Conservation (phyloP, 2,113 vertebrate species). For the Trochalopteron elliotii region DNA sequence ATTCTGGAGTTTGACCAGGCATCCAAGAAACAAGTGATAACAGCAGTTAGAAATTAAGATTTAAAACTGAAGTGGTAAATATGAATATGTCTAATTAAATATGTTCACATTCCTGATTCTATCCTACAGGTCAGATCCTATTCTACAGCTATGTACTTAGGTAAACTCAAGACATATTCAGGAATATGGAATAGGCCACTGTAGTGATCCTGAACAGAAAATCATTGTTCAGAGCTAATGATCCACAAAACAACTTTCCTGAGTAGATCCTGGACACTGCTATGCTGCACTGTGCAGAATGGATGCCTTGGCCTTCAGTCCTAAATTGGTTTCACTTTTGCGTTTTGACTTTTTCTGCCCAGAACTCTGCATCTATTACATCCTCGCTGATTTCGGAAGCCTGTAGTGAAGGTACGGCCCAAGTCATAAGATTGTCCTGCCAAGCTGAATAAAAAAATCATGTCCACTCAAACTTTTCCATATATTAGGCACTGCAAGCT, state of each 20-base stretch:
- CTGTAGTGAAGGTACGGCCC: neutral
- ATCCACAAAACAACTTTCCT: neutral
- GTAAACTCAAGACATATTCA: neutral
- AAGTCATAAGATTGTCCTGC: neutral
- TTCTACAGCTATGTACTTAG: neutral
- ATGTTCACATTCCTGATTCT: neutral
- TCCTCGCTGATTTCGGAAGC: neutral
- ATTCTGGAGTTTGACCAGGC: neutral
- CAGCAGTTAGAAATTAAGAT: neutral
- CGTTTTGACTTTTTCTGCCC: neutral
- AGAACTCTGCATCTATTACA: neutral
- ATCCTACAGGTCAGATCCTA: neutral
- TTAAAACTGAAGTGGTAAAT: neutral
- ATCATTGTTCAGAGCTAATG: neutral
- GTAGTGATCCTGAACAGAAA: neutral
- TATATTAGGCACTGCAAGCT: neutral
- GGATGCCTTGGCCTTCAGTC: neutral
- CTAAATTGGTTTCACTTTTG: neutral
- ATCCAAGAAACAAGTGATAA: neutral
- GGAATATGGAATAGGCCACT: neutral
- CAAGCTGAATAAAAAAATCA: neutral
- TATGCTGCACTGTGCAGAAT: neutral
- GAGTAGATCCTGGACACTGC: neutral
- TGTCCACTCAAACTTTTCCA: neutral
- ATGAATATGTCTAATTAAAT: neutral